Conservation (phyloP, 2,888 invertebrate species). For the Arrhopalites spinosus region DNA sequence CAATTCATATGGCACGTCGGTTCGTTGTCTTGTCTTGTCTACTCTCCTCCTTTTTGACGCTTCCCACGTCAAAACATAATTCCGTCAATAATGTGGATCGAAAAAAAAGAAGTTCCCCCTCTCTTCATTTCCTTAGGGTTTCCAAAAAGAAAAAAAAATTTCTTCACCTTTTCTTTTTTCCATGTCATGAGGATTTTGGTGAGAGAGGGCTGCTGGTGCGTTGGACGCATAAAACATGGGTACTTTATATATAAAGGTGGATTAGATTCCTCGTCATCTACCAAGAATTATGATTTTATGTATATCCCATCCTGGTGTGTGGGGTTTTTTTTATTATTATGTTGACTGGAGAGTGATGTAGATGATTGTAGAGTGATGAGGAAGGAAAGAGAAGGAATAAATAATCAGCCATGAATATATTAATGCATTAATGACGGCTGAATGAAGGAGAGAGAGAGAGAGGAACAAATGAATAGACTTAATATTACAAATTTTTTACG, state of each 20-base stretch:
- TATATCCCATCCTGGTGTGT: not conserved
- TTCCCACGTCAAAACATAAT: conserved; percentile 41
- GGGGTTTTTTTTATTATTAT: not conserved
- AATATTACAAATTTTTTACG: not conserved
- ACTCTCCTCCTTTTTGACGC: conserved; percentile 20
- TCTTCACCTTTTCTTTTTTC: not conserved
- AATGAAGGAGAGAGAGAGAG: not conserved
- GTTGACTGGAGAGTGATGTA: not conserved
- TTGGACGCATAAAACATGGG: no score
- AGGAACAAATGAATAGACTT: conserved; percentile 2
- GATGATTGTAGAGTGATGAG: not conserved
- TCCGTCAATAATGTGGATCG: conserved; percentile 38
- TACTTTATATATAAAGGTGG: not conserved
- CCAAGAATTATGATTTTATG: not conserved
- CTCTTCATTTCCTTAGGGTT: not conserved
- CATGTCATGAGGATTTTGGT: not conserved
- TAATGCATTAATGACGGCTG: conserved; percentile 38
- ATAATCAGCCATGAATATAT: conserved; percentile 35
- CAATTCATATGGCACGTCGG: conserved; percentile 47
- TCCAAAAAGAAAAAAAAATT: not conserved
- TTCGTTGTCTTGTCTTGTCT: not conserved
- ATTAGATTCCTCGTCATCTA: not conserved
- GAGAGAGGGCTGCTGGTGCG: no score
- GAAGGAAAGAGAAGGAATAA: conserved; percentile 14
- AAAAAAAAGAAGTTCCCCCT: not conserved